These are phyloP conservation scores for Apostichopus japonicus DNA, from an alignment of 35 echinoderm and acorn worm genomes.

Conservation along the genomic window DNA sequence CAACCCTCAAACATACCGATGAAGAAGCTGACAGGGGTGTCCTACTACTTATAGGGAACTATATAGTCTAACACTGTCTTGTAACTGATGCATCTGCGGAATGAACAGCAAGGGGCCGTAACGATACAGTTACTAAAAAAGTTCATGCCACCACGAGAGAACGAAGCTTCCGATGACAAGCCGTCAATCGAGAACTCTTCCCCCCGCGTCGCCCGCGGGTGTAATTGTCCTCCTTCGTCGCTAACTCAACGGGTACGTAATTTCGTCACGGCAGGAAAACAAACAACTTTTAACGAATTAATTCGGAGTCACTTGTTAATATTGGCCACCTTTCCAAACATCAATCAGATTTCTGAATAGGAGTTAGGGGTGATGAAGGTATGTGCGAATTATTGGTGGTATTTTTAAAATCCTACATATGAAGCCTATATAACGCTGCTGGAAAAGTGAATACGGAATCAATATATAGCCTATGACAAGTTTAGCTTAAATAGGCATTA, in stretches of 20 bases:
- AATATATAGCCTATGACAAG: too few species aligned
- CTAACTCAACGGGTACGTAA: slow-evolving; percentile 27
- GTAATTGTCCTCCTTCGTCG: slow-evolving; percentile 49
- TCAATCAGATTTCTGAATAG: not conserved
- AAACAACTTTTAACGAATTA: slow-evolving; percentile 47
- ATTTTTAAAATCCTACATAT: too few species aligned
- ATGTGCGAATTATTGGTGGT: not conserved
- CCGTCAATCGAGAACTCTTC: slow-evolving; percentile 20
- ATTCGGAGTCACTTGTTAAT: slow-evolving; percentile 17
- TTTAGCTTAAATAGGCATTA: too few species aligned
- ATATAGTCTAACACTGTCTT: too few species aligned
- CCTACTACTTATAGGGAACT: not conserved
- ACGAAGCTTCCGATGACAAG: slow-evolving; percentile 11
- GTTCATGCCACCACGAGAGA: slow-evolving; percentile 23
- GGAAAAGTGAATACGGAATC: too few species aligned
- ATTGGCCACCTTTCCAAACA: slow-evolving; percentile 7
- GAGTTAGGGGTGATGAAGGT: not conserved
- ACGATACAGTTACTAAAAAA: slow-evolving; percentile 31
- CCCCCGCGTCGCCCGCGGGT: slow-evolving; percentile 28
- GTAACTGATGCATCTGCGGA: not conserved
- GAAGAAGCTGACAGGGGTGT: not conserved
- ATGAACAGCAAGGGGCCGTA: slow-evolving; percentile 1
- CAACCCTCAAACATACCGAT: not conserved
- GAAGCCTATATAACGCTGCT: too few species aligned
- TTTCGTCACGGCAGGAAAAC: slow-evolving; percentile 47